Evolutionary conservation across 1,140 invertebrate species (phyloP), one percentile per base, ranked within the genome.

Genomic region (Polypedilum pembai): DNA sequence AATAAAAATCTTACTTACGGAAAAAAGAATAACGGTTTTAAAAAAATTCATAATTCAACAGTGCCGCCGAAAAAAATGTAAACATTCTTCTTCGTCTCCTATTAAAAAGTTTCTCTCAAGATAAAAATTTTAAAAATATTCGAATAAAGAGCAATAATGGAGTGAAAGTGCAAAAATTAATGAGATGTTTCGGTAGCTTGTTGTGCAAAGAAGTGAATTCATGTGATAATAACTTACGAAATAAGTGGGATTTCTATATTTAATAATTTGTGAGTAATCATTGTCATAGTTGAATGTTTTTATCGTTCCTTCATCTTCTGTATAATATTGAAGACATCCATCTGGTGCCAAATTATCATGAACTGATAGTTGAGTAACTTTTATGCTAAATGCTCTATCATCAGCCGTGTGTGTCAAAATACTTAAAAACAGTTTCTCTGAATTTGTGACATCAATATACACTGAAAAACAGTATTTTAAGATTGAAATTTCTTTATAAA

Each of bases 241-340:
- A 79, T 88, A 88, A 72, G 83, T 83, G 0, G 86, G 85, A 72
- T 77, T 78, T 66, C 83, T 84, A 41, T 78, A 65, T n/a, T 84
- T 80, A 8, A 84, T 83, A 74, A 87, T 83, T n/a, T 83, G 84
- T 2, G 84, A 83, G 74, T 82, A 83, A 40, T 86, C 81, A 72
- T 86, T 85, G 76, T 86, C 85, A 76, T 91, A 92, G 78, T 92
- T 93, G 78, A 93, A 92, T 20, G 88, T 90, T 78, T 88, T 85
- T 7, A 93, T 81, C 10, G 83, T 79, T 4, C 90, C 91, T 65
- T 84, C 82, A 0, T 82, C 75, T 7, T 86, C 87, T 1, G 80
- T 87, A 76, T 85, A 87, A 78, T 90, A 91, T 81, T 92, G 91
- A 1, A 93, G 81, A 79, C 91, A 93, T 76, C 89, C 88, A 74